Evolutionary conservation across 2,797 vertebrate species (phyloP), one percentile per base, ranked within the genome.

Genomic region (Liasis olivaceus): DNA sequence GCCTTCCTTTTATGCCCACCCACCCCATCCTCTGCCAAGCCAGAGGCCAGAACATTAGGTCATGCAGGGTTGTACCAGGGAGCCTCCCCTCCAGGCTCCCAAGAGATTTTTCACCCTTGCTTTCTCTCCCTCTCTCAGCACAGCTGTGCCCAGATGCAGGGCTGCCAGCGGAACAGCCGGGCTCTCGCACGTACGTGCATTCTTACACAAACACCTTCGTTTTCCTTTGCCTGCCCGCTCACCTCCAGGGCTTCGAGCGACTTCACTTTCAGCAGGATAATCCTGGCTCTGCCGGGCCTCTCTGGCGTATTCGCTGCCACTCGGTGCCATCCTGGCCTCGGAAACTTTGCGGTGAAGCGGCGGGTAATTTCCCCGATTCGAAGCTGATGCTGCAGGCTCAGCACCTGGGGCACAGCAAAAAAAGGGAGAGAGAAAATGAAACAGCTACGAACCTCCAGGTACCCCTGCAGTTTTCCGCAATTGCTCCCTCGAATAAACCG

Each of bases 271-370:
- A 0, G 81, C 62, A 0, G 89, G n/a, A 0, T 96, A 90, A 94
- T 98, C 96, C 0, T 94, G 95, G 96, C 88, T 85, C 1, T 9
- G 97, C 97, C 0, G 95, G 0, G 97, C 97, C 54, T 93, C 94
- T 0, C 20, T 14, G 0, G 14, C 1, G 47, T 90, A 89, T 51
- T 97, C 95, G 0, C 95, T 92, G 91, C 97, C 95, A 0, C 98
- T 93, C 4, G 97, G 1, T 66, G 97, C 97, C 97, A 97, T 97
- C 17, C 97, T 97, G 5, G 90, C 96, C 94, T 99, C 98, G 0
- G 97, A 94, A 0, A 97, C 97, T 94, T 98, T 98, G 81, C 98
- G 98, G 85, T 96, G 94, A 1, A 98, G 97, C 58, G 97, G 97
- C 89, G 97, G 97, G 20, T 98, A 97, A 96, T 97, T 97, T 42